A percentile compares a stretch with the other conserved stretches of the same genome.
Conservation (phyloP, 2,113 vertebrate species). For the Neolamprologus toae region DNA sequence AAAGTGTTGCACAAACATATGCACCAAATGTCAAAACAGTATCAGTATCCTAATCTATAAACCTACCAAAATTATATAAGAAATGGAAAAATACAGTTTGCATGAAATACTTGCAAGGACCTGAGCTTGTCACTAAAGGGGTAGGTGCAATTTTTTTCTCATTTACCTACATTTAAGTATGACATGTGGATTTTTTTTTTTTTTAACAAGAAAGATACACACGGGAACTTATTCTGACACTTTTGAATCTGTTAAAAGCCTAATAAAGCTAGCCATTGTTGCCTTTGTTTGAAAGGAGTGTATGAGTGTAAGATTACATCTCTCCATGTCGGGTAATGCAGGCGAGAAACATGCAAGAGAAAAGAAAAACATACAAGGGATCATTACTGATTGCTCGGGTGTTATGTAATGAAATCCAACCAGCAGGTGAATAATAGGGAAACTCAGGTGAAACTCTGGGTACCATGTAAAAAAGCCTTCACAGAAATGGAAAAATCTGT, state of each 20-base stretch:
- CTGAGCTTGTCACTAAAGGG: neutral
- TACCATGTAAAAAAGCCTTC: neutral
- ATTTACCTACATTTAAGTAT: neutral
- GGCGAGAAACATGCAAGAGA: neutral
- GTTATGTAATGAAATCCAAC: neutral
- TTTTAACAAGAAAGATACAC: neutral
- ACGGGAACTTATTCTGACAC: neutral
- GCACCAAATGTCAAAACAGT: neutral
- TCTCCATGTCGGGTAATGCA: neutral
- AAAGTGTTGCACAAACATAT: neutral
- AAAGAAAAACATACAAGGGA: neutral
- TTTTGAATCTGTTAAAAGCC: neutral
- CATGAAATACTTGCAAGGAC: neutral
- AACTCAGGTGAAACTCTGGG: neutral
- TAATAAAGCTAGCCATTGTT: neutral
- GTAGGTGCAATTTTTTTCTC: neutral
- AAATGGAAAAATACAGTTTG: neutral
- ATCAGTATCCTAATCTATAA: neutral
- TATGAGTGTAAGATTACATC: neutral
- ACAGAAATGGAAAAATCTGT: neutral
- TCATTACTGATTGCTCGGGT: neutral
- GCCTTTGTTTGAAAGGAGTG: neutral
- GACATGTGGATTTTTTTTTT: neutral
- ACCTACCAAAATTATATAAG: neutral
- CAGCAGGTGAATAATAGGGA: neutral